Evolutionary conservation across 2,888 invertebrate species (phyloP).

Genomic region (Acrocera orbiculus): DNA sequence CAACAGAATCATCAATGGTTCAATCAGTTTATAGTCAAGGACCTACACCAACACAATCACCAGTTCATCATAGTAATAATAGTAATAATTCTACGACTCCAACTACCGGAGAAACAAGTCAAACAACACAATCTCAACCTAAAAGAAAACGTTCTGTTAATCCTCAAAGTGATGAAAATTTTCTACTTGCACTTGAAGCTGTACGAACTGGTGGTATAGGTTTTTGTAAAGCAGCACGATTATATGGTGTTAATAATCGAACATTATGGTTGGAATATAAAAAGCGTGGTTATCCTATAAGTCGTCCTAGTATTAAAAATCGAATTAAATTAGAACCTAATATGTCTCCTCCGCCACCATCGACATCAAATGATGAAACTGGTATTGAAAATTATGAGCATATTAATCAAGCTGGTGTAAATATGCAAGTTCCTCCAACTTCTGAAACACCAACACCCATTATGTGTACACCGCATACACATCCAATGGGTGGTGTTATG

Average conservation of each 20-base stretch:
- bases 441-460: slow-evolving; percentile 36
- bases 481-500: slow-evolving; percentile 47
- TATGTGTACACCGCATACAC: slow-evolving; percentile 42
- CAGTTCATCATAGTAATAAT: slow-evolving; percentile 21
- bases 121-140: slow-evolving; percentile 24
- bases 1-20: slow-evolving; percentile 37
- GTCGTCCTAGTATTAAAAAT: slow-evolving; percentile 58
- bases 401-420: slow-evolving; percentile 23
- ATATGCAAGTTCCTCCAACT: slow-evolving; percentile 32
- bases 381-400: slow-evolving; percentile 30
- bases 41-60: slow-evolving; percentile 31
- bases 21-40: slow-evolving; percentile 34
- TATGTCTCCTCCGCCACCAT: slow-evolving; percentile 40
- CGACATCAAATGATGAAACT: slow-evolving; percentile 27
- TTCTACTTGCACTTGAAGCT: slow-evolving; percentile 62
- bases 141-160: slow-evolving; percentile 59
- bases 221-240: slow-evolving; percentile 67
- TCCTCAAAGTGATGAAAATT: slow-evolving; percentile 69
- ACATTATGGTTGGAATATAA: slow-evolving; percentile 74
- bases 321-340: slow-evolving; percentile 50
- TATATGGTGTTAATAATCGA: slow-evolving; percentile 71
- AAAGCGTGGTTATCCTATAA: slow-evolving; percentile 67
- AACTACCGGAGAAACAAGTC: slow-evolving; percentile 1
- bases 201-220: slow-evolving; percentile 70
- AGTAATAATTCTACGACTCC: neutral